Conservation (phyloP, 2,113 vertebrate genomes). For the Ursus arctos region DNA sequence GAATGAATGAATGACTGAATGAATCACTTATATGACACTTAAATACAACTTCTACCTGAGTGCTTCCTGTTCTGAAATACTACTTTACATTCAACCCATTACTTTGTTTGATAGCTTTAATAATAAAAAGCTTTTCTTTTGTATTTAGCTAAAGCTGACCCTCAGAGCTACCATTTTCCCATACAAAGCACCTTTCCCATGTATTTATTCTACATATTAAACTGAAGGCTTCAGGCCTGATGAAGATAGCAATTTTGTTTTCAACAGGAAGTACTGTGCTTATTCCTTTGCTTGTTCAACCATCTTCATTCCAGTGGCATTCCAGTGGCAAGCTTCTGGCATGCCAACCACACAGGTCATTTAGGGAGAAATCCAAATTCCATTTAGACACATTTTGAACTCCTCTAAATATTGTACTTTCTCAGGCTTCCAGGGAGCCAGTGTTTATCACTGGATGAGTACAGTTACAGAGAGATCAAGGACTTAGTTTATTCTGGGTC, state of each 20-base stretch:
- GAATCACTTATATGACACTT: background rate
- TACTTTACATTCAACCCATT: background rate
- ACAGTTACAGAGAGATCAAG: slow-evolving; percentile 85
- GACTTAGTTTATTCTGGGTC: slow-evolving; percentile 76
- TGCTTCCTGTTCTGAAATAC: background rate
- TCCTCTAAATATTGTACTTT: slow-evolving; percentile 86
- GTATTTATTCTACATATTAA: background rate
- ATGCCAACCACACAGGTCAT: slow-evolving; percentile 79
- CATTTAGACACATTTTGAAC: slow-evolving; percentile 75
- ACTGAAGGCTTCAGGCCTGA: slow-evolving; percentile 6
- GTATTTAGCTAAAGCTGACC: background rate
- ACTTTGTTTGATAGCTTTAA: background rate
- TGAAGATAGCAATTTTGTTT: slow-evolving; percentile 43
- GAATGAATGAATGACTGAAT: background rate
- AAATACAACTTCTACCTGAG: background rate
- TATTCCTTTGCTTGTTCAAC: slow-evolving; percentile 18
- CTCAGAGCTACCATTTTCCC: background rate
- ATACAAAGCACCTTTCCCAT: background rate
- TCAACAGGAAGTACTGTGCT: slow-evolving; percentile 65
- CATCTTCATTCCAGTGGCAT: slow-evolving; percentile 73
- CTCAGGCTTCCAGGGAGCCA: slow-evolving; percentile 86
- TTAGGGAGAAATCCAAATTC: slow-evolving; percentile 81
- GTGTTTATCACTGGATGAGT: slow-evolving; percentile 86
- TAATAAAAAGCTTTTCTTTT: background rate
- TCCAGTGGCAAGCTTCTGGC: slow-evolving; percentile 73